phyloP scores from a whole-genome alignment of 1,140 invertebrate genomes.

The Drosophila mayri region DNA sequence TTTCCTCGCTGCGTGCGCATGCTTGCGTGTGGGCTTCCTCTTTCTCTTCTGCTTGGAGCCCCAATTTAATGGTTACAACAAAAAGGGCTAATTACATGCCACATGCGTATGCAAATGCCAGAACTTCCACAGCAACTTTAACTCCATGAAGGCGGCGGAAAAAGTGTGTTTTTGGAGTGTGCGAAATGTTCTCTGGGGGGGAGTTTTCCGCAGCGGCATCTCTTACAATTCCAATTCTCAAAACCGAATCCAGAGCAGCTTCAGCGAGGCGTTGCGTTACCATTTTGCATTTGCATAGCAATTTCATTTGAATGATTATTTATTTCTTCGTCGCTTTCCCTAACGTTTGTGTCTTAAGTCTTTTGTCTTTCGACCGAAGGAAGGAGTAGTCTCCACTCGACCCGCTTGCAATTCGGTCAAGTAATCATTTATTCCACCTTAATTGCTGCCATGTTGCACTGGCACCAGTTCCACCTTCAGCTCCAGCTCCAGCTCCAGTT shows the following conservation, averaged over 20 bases:
- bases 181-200: slow-evolving; percentile 59
- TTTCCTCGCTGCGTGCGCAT: slow-evolving; percentile 17
- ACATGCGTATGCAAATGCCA: slow-evolving; percentile 71
- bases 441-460: slow-evolving; percentile 27
- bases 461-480: background rate
- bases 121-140: background rate
- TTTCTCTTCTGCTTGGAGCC: slow-evolving; percentile 3
- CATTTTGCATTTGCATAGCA: slow-evolving; percentile 42
- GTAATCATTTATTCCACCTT: slow-evolving; percentile 51
- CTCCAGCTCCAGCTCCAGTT: background rate
- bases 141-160: slow-evolving; percentile 25
- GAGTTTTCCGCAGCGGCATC: background rate
- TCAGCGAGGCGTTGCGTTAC: slow-evolving; percentile 40
- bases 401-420: slow-evolving; percentile 54
- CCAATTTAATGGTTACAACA: slow-evolving; percentile 54
- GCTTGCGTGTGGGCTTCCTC: slow-evolving; percentile 38
- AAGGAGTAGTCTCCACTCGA: background rate
- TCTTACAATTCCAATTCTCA: background rate
- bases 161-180: slow-evolving; percentile 75
- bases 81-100: slow-evolving; percentile 60
- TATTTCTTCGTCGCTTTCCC: slow-evolving; percentile 30
- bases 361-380: slow-evolving; percentile 28
- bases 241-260: slow-evolving; percentile 36
- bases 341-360: slow-evolving; percentile 38
- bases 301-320: slow-evolving; percentile 51